Conservation (phyloP, 2,113 vertebrate species). For the Isurus oxyrinchus region DNA sequence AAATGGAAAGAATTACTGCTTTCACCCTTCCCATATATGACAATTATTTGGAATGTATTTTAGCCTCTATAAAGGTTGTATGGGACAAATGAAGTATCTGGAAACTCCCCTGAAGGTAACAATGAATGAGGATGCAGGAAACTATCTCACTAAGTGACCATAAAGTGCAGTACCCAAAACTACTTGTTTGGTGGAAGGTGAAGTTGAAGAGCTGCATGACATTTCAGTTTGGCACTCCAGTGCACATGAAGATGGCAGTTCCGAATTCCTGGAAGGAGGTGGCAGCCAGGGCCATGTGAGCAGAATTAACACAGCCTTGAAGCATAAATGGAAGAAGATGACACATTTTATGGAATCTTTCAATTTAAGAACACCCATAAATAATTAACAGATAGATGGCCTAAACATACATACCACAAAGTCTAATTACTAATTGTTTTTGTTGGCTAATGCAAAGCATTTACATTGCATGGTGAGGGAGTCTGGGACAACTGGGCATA, state of each 20-base stretch:
- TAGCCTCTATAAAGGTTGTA: neutral
- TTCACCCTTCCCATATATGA: neutral
- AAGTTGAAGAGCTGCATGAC: neutral
- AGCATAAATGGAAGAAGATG: neutral
- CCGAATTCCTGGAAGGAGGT: neutral
- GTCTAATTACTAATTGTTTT: neutral
- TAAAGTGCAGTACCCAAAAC: neutral
- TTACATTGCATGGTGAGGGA: neutral
- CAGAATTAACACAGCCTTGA: neutral
- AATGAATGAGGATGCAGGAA: neutral
- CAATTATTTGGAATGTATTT: neutral
- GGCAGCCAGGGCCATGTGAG: neutral
- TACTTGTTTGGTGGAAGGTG: neutral
- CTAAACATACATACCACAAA: neutral
- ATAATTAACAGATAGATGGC: neutral
- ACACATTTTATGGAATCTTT: neutral
- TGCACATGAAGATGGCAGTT: neutral
- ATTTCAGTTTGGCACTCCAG: neutral
- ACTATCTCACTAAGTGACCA: neutral
- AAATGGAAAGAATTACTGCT: neutral
- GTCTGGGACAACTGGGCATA: neutral
- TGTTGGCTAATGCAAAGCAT: neutral
- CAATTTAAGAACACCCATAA: neutral
- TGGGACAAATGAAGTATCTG: neutral
- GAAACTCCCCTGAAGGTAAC: neutral